These are phyloP conservation scores for Oeneis ivallda DNA, from an alignment of 2,888 invertebrate genomes.

Conservation along the genomic window DNA sequence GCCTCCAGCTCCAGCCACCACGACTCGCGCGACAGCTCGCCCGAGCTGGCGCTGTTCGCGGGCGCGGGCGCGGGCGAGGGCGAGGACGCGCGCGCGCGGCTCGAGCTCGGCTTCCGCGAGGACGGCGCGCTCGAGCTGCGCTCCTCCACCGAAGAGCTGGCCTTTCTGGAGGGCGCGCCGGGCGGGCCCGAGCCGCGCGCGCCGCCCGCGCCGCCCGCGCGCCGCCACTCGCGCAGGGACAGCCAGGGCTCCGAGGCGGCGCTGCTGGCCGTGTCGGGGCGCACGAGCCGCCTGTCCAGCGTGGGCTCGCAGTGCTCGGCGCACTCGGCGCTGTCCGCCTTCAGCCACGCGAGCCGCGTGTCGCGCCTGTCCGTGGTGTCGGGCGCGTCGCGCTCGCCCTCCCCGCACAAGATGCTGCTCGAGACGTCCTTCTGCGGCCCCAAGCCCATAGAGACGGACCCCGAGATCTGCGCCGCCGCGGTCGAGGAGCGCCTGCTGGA, in stretches of 20 bases:
- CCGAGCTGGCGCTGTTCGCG: conserved; percentile 90
- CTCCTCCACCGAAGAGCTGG: conserved; percentile 93
- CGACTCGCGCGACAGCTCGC: conserved; percentile 91
- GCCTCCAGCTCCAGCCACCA: conserved; percentile 94
- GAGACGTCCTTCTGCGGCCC: conserved; percentile 96
- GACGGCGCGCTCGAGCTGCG: conserved; percentile 92
- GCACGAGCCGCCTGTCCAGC: conserved; percentile 91
- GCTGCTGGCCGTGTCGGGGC: conserved; percentile 87
- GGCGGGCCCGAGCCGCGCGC: conserved; percentile 61
- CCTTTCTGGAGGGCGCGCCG: conserved; percentile 85
- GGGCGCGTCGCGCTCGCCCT: conserved; percentile 87
- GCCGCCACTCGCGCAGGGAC: conserved; percentile 84
- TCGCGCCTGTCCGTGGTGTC: conserved; percentile 77
- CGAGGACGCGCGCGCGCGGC: conserved; percentile 53
- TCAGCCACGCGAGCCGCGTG: conserved; percentile 59
- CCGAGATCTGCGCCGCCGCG: conserved; percentile 72
- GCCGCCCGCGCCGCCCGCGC: conserved; percentile 53
- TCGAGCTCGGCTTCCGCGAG: conserved; percentile 83
- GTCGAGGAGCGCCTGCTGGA: conserved; percentile 72
- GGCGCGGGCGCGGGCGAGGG: conserved; percentile 52
- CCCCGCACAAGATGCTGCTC: conserved; percentile 94
- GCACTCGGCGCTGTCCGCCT: conserved; percentile 71
- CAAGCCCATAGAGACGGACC: conserved; percentile 84
- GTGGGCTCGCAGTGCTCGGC: conserved; percentile 90
- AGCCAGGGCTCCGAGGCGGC: conserved; percentile 90